phyloP scores from a whole-genome alignment of 2,797 vertebrate species.

The Oreortyx pictus region DNA sequence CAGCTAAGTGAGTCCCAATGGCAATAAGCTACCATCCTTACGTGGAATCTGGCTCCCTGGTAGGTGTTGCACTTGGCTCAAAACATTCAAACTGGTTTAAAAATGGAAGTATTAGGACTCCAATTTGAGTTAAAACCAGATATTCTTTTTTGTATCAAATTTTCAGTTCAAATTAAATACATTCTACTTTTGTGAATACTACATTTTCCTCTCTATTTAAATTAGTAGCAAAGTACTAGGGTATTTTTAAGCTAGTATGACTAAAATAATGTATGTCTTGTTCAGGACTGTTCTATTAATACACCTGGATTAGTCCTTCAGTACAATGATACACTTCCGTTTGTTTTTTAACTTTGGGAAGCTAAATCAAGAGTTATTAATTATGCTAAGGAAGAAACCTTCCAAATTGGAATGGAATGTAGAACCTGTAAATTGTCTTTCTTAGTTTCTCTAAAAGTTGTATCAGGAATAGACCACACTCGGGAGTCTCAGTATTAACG shows the following conservation, averaged over 20 bases:
- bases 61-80: background rate
- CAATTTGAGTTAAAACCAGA: fast-evolving
- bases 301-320: background rate
- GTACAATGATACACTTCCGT: background rate
- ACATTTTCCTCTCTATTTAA: background rate
- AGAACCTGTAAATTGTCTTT: background rate
- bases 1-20: background rate
- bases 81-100: background rate
- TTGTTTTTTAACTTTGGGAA: background rate
- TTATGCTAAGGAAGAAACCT: background rate
- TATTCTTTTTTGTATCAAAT: fast-evolving
- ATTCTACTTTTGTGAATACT: background rate
- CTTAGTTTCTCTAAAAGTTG: background rate
- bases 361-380: background rate
- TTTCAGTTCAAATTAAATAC: background rate
- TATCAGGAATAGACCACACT: background rate
- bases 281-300: background rate
- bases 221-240: background rate
- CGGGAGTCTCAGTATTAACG: background rate
- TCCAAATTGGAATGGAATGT: background rate
- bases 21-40: background rate
- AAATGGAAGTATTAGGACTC: background rate
- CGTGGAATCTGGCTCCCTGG: background rate
- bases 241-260: background rate
- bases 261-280: background rate